Evolutionary conservation across 2,113 vertebrate species (phyloP).

Genomic region (Hippopotamus amphibius): DNA sequence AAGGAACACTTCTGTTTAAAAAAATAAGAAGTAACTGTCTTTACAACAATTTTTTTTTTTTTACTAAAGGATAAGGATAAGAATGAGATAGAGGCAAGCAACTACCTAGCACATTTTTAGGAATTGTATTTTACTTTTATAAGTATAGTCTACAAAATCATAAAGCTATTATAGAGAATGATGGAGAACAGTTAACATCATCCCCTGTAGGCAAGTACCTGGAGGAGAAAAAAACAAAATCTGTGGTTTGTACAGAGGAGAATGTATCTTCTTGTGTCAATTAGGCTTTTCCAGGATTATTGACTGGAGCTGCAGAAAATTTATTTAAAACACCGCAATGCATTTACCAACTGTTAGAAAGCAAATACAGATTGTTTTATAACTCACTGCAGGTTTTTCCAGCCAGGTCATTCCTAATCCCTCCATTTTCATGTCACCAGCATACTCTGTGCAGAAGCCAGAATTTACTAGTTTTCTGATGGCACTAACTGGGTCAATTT

Average conservation of each 20-base stretch:
- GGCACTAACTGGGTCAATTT: not conserved
- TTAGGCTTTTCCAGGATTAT: constrained; percentile 59
- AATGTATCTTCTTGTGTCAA: constrained; percentile 49
- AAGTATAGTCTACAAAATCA: not conserved
- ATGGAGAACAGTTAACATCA: constrained; percentile 12
- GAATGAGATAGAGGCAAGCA: constrained; percentile 1
- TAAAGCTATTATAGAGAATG: constrained; percentile 61
- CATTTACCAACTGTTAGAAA: constrained; percentile 59
- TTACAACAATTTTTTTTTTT: not conserved
- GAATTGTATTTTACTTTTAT: constrained; percentile 50
- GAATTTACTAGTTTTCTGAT: not conserved
- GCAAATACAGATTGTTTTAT: constrained; percentile 20
- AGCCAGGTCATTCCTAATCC: not conserved
- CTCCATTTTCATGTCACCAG: constrained; percentile 27
- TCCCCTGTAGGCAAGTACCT: constrained; percentile 45
- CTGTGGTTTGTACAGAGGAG: constrained; percentile 34
- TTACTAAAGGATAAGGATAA: not conserved
- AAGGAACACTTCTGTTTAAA: not conserved
- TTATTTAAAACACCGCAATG: constrained; percentile 57
- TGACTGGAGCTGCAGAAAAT: constrained; percentile 13
- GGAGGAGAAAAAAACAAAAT: not conserved
- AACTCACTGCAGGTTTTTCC: constrained; percentile 5
- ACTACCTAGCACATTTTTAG: not conserved
- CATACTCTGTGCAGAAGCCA: not conserved
- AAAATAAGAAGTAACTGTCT: constrained; percentile 19